Percentiles rank a stretch among this genome's conserved stretches.
Evolutionary conservation across 2,113 vertebrate genomes (phyloP).

Genomic region (Podarcis cretensis): DNA sequence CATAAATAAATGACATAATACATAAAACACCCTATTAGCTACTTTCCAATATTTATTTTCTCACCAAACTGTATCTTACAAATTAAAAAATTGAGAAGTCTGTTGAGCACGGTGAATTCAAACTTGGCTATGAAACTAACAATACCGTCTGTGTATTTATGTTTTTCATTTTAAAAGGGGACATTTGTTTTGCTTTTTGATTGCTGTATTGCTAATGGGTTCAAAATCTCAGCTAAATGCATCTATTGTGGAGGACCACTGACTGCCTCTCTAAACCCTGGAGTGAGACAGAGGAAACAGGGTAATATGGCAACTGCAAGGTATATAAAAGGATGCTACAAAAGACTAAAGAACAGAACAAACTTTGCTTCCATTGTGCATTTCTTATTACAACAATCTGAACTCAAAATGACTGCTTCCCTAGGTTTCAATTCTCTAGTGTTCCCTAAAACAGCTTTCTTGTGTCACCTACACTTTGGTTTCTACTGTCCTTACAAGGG

Average conservation of each 20-base stretch:
- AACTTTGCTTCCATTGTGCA: neutral
- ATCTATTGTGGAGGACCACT: neutral
- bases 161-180: slow-evolving; percentile 5
- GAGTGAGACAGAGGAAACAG: neutral
- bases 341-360: neutral
- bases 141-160: neutral
- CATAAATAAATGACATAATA: neutral
- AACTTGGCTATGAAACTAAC: slow-evolving; percentile 9
- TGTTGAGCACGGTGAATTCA: neutral
- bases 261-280: neutral
- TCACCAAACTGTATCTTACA: neutral
- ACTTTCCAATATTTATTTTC: neutral
- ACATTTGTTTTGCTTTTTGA: neutral
- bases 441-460: neutral
- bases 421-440: neutral
- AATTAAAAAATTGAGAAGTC: neutral
- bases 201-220: neutral
- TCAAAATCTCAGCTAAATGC: neutral
- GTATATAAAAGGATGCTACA: neutral
- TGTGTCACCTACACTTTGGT: neutral
- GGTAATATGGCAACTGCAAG: neutral
- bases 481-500: neutral
- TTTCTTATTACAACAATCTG: neutral
- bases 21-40: neutral
- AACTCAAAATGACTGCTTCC: neutral